These are phyloP conservation scores for Drosophila merina DNA, from an alignment of 2,888 invertebrate species.

Conservation along the genomic window DNA sequence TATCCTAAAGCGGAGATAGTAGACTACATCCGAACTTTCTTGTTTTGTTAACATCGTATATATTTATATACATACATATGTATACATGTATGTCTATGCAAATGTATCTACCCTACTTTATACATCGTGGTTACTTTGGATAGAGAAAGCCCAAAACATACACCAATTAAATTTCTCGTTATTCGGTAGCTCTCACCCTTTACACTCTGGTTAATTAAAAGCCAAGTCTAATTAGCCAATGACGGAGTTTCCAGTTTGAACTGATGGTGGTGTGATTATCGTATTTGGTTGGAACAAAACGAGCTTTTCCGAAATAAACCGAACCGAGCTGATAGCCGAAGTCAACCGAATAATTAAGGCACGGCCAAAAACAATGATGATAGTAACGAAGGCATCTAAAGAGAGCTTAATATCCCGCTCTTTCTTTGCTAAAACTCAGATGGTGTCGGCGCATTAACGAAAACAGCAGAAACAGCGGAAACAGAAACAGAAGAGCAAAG, in stretches of 20 bases:
- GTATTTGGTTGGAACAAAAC: slow-evolving; percentile 15
- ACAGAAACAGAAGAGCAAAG: slow-evolving; percentile 63
- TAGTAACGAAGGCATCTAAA: slow-evolving; percentile 28
- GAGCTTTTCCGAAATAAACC: slow-evolving; percentile 21
- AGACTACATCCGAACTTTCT: too few relatives aligned
- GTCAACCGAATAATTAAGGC: slow-evolving; percentile 49
- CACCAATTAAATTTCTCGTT: slow-evolving; percentile 40
- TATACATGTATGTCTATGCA: not conserved
- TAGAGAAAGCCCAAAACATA: not conserved
- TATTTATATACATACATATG: not conserved
- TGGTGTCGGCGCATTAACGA: slow-evolving; percentile 47
- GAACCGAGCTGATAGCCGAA: slow-evolving; percentile 14
- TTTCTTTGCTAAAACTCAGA: slow-evolving; percentile 42
- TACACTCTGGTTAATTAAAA: slow-evolving; percentile 53
- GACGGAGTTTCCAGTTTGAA: slow-evolving; percentile 48
- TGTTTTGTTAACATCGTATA: not conserved
- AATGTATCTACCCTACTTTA: not conserved
- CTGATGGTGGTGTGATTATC: slow-evolving; percentile 9
- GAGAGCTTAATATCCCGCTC: slow-evolving; percentile 47
- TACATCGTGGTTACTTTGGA: not conserved
- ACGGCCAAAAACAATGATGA: slow-evolving; percentile 33
- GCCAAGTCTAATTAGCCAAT: slow-evolving; percentile 69
- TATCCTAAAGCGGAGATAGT: too few relatives aligned
- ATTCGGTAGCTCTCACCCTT: slow-evolving; percentile 46
- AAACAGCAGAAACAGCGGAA: slow-evolving; percentile 17